Base-by-base conservation (phyloP, 2,888 invertebrate species). In the Scelioninae gen. 2 region DNA sequence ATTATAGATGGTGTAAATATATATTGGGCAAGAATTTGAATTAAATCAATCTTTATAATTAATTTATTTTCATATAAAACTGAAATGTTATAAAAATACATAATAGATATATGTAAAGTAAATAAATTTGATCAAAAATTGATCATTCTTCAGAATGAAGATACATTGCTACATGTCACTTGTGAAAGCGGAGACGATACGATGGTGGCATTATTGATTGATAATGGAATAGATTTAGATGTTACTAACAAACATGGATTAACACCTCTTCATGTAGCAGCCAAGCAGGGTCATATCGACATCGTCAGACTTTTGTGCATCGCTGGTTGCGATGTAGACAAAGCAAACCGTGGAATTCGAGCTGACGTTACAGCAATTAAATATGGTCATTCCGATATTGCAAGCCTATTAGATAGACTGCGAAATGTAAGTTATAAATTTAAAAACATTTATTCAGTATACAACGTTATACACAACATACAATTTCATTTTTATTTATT, bases 311-410 rank as follows among this genome's bases (percentile, higher is more conserved):
- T 91, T 81, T 87, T 94, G 48, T 91, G 93, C 79, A 88, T 92
- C 75, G 90, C 92, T 67, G 92, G 93, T 39, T 92, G 92, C 79
- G 89, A 91, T 78, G 90, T 92, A 45, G 91, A 92, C 78, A 88
- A 89, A 70, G 89, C 89, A 52, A 92, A 92, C 83, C 88, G 89
- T 79, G 92, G 92, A 55, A 91, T 93, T 57, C 89, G 91, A 45
- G 92, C 93, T 2, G 93, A 93, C 81, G 91, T 93, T 37, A 91
- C 92, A 77, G 93, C 93, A n/a, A 86, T 93, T 57, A 92, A 93
- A 79, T 90, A 92, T 80, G 92, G 93, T 15, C 90, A 91, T 83
- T 89, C 90, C 69, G 89, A 91, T 72, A 91, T 93, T 61, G 91
- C 91, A 13, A 90, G 90, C 75, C 86, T 94, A 33, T 86, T 94